These are phyloP conservation scores for Mimas tiliae DNA, from an alignment of 2,888 invertebrate genomes.

Conservation along the genomic window DNA sequence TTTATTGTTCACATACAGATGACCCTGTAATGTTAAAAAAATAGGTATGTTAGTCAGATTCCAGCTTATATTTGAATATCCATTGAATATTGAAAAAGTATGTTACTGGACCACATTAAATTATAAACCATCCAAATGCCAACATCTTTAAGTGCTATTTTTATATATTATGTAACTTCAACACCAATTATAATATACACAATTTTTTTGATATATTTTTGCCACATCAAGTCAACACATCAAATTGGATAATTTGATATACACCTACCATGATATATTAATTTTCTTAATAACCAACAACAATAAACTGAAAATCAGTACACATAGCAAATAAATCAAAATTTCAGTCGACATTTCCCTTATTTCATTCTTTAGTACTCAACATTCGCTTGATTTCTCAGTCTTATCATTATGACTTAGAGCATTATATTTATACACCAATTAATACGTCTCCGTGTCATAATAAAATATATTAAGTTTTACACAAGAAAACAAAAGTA, in stretches of 20 bases:
- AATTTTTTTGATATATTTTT: not conserved
- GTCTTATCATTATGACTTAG: constrained; percentile 23
- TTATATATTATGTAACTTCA: constrained; percentile 1
- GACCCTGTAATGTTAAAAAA: no score
- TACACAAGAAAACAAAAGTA: not conserved
- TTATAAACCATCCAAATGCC: not conserved
- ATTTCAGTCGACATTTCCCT: constrained; percentile 14
- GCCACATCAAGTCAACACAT: not conserved
- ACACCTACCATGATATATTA: constrained; percentile 18
- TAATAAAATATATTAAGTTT: not conserved
- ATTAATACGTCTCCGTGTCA: constrained; percentile 10
- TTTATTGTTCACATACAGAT: no score
- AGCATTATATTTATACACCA: constrained; percentile 11
- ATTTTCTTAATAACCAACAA: constrained; percentile 1
- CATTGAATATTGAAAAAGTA: not conserved
- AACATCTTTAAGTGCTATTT: constrained; percentile 8
- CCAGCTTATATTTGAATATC: no score
- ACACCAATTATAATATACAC: constrained; percentile 5
- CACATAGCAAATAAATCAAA: constrained; percentile 10
- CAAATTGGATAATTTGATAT: not conserved
- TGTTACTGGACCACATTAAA: not conserved
- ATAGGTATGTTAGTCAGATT: no score
- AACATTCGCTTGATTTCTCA: constrained; percentile 9
- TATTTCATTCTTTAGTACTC: not conserved
- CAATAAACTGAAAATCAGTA: not conserved